Percentiles rank a stretch among this genome's conserved stretches.
Conservation (phyloP, 2,888 invertebrate genomes). For the Aporophyla nigra region DNA sequence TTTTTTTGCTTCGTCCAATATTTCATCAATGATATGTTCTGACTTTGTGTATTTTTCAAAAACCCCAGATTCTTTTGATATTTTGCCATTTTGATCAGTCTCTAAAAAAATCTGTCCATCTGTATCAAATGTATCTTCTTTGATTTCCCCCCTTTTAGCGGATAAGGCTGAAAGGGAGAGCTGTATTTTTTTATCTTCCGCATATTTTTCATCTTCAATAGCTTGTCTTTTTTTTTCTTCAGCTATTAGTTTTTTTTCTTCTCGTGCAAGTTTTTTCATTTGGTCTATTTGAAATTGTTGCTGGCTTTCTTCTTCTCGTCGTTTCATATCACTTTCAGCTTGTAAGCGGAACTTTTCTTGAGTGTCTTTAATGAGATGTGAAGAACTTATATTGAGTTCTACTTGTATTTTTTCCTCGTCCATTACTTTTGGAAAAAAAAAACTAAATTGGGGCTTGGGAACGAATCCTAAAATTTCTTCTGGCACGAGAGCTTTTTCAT, state of each 20-base stretch:
- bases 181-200: not conserved
- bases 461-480: conserved; percentile 3
- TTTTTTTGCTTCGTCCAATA: conserved; percentile 7
- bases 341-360: conserved; percentile 64
- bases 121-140: conserved; percentile 3
- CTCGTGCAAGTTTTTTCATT: conserved; percentile 35
- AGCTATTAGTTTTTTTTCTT: conserved; percentile 52
- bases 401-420: conserved; percentile 28
- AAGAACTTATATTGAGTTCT: conserved; percentile 71
- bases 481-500: not conserved
- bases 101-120: not conserved
- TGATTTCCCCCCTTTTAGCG: not conserved
- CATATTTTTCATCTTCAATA: conserved; percentile 25
- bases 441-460: conserved; percentile 63
- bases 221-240: conserved; percentile 27
- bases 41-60: not conserved
- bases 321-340: conserved; percentile 22
- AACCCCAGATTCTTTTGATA: not conserved
- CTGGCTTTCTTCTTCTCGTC: conserved; percentile 51
- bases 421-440: conserved; percentile 73
- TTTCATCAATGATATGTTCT: conserved; percentile 13
- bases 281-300: conserved; percentile 32
- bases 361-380: conserved; percentile 77
- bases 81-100: not conserved
- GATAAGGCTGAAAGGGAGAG: not conserved